These are phyloP conservation scores for Poeciliopsis retropinna DNA, from an alignment of 2,113 vertebrate genomes.

Conservation along the genomic window DNA sequence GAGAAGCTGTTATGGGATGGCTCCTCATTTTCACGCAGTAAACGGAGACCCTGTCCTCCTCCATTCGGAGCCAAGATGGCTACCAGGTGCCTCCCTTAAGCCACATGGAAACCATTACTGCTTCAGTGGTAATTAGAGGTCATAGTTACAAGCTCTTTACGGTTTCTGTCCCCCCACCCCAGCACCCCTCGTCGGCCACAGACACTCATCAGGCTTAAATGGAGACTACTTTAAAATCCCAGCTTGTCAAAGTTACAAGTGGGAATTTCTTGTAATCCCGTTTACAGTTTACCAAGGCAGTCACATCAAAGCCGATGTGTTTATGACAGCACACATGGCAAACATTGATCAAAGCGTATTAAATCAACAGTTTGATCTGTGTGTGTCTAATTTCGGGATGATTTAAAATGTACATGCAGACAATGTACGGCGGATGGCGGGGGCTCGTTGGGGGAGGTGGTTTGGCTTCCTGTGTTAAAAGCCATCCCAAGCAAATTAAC, in stretches of 20 bases:
- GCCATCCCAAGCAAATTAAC: slow-evolving; percentile 65
- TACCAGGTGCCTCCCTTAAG: slow-evolving; percentile 69
- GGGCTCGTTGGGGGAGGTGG: slow-evolving; percentile 20
- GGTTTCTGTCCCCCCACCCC: slow-evolving; percentile 70
- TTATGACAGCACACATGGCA: background rate
- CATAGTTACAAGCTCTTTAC: slow-evolving; percentile 76
- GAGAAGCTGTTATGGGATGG: slow-evolving; percentile 22
- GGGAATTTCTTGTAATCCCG: slow-evolving; percentile 34
- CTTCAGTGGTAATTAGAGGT: slow-evolving; percentile 76
- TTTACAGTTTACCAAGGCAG: slow-evolving; percentile 20
- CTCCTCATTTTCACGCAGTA: slow-evolving; percentile 62
- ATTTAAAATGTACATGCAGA: background rate
- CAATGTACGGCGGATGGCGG: slow-evolving; percentile 18
- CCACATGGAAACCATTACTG: slow-evolving; percentile 80
- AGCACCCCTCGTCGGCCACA: slow-evolving; percentile 67
- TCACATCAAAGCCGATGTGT: slow-evolving; percentile 15
- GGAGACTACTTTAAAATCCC: slow-evolving; percentile 42
- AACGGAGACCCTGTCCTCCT: slow-evolving; percentile 50
- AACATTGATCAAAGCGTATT: slow-evolving; percentile 4
- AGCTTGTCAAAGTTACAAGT: slow-evolving; percentile 51
- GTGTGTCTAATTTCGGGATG: background rate
- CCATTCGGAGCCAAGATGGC: slow-evolving; percentile 64
- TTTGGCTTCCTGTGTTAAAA: slow-evolving; percentile 75
- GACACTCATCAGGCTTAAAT: slow-evolving; percentile 55
- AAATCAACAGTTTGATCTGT: background rate